Evolutionary conservation across 2,113 vertebrate species (phyloP).

Genomic region (Apus apus): DNA sequence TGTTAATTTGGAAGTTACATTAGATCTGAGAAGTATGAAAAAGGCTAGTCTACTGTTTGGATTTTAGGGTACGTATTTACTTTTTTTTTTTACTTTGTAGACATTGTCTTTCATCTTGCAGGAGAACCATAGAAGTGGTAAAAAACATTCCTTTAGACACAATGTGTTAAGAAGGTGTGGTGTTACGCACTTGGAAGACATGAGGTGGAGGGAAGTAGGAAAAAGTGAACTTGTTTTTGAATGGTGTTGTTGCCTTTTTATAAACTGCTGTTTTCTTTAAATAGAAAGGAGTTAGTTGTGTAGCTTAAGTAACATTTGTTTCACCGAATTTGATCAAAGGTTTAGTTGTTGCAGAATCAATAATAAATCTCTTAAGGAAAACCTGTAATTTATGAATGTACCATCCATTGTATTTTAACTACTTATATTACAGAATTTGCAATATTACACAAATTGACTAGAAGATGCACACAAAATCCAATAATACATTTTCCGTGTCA

Average conservation of each 20-base stretch:
- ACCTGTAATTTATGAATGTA: neutral
- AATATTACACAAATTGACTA: conserved; percentile 1
- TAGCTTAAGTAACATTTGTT: neutral
- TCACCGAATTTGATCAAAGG: conserved; percentile 6
- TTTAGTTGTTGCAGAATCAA: conserved; percentile 34
- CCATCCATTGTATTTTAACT: conserved; percentile 17
- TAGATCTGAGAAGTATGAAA: neutral
- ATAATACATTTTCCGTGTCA: conserved; percentile 25
- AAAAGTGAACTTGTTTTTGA: neutral
- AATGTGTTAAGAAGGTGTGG: neutral
- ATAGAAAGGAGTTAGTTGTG: neutral
- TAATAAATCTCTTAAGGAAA: conserved; percentile 28
- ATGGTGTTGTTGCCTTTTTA: neutral
- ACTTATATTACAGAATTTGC: neutral
- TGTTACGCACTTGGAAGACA: neutral
- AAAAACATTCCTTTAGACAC: neutral
- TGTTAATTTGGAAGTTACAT: neutral
- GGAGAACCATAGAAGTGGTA: neutral
- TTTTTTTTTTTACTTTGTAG: neutral
- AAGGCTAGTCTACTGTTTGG: neutral
- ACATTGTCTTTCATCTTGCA: neutral
- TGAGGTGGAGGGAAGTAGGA: neutral
- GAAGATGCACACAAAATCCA: neutral
- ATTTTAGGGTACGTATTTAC: neutral
- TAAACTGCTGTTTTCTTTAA: neutral